Evolutionary conservation across 2,113 vertebrate species (phyloP).

Genomic region (Hemicordylus capensis): DNA sequence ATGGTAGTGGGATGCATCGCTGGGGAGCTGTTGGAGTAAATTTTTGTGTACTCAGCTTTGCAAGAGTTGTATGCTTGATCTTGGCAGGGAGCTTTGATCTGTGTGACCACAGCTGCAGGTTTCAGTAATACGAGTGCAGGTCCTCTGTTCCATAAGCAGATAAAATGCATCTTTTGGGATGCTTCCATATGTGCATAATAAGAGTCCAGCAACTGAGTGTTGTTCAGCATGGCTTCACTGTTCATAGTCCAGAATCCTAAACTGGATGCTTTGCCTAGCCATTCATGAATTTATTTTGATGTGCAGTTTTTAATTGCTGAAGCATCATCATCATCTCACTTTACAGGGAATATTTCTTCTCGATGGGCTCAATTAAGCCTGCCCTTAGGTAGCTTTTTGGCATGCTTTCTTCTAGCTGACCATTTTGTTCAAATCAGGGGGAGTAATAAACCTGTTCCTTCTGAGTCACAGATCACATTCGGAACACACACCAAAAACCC

Average conservation of each 20-base stretch:
- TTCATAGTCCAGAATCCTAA: constrained; percentile 13
- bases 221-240: constrained; percentile 9
- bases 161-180: constrained; percentile 14
- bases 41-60: neutral
- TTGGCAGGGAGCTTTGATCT: neutral
- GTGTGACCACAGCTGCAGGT: neutral
- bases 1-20: neutral
- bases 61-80: constrained; percentile 16
- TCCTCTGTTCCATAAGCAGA: neutral
- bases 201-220: neutral
- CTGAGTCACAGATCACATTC: constrained; percentile 38
- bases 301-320: constrained; percentile 33
- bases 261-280: neutral
- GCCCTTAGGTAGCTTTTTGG: constrained; percentile 26
- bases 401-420: constrained; percentile 15
- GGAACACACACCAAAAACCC: neutral
- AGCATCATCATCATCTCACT: constrained; percentile 30
- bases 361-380: constrained; percentile 53
- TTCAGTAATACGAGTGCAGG: constrained; percentile 8
- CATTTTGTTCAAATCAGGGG: neutral
- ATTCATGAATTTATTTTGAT: constrained; percentile 37
- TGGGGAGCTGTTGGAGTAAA: neutral
- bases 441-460: constrained; percentile 22
- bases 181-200: constrained; percentile 2
- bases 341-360: constrained; percentile 29